Base-by-base conservation (phyloP, 2,888 invertebrate genomes). In the Lacanobia wlatinum region DNA sequence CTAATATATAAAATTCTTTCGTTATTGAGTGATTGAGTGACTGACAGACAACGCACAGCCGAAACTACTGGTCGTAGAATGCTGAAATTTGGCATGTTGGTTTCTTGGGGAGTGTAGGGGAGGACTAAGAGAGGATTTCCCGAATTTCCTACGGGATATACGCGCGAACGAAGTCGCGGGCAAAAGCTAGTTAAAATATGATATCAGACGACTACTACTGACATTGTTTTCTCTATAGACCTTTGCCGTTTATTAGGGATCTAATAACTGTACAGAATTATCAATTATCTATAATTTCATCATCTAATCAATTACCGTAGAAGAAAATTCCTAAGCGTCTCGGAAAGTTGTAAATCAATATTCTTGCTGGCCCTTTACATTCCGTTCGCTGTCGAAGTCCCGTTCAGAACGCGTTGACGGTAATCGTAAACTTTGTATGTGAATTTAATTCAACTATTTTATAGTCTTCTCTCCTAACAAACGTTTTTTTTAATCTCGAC, bases 271-370 rank as follows among this genome's bases (percentile, higher is more conserved):
- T 12, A 52, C n/a, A 65, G 34, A 23, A 74, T 58, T 52, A 48
- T 16, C 23, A 63, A 59, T 50, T 21, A 40, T 3, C 40, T 38
- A 61, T 16, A 10, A 48, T 63, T 53, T 34, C 55, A 46, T 46
- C 23, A 55, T 50, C 38, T 38, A 77, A 55, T 73, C 62, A 77
- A 77, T 79, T 67, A 43, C 28, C 12, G 55, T 63, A 52, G 38
- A 50, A 75, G 14, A 52, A 34, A 68, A 70, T 80, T 40, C 46
- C 58, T 40, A 56, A 55, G 58, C 58, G 7, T 65, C 69, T 67
- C 58, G 10, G 18, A 55, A 28, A 80, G 40, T 70, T 69, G 68
- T 76, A 73, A 78, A 84, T 81, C 66, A 70, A 71, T 78, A 71
- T 76, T 70, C 70, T 76, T 7, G 23, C 59, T 52, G 53, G 64